Base-by-base conservation (phyloP, 2,113 vertebrate genomes). In the Elephantulus edwardii region DNA sequence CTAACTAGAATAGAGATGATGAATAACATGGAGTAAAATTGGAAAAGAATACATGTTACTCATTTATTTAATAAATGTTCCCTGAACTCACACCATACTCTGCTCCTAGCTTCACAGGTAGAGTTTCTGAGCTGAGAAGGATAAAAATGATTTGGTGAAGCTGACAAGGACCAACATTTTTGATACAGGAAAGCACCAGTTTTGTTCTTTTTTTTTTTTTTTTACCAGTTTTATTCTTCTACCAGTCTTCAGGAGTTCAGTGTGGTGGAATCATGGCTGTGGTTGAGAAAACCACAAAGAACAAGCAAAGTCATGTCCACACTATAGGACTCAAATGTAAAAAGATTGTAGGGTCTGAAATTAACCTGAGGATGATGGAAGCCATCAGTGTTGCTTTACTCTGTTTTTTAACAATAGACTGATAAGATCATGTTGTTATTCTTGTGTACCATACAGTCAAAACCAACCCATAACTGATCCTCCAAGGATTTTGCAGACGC, bases 101-200 rank as follows among this genome's bases (percentile, higher is more conserved):
- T 44, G 2, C 56, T 42, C 28, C 71, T 22, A 56, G 68, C 4
- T 77, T 89, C 44, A 64, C 1, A 83, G 8, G 20, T 33, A 70
- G 83, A 93, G 66, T 56, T 54, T 62, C 46, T 79, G 48, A 88
- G n/a, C 71, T 72, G 62, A 78, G 40, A 46, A n/a, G n/a, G 22
- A 91, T 38, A 54, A 72, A 5, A 11, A 83, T 38, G 35, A 83
- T 42, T 50, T 77, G 12, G 33, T 33, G 30, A 64, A n/a, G 13
- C n/a, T n/a, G 50, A 66, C 30, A 83, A 64, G 30, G 24, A 40
- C 42, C 35, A 79, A 50, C 1, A 68, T 13, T 16, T 48, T 6
- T 8, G 40, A 46, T 44, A 19, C 54, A 58, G 22, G 83, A 42
- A 66, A 60, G 20, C 50, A 88, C 46, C 44, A 20, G 26, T 33